phyloP scores from a whole-genome alignment of 2,888 invertebrate genomes.

The Eupithecia centaureata region DNA sequence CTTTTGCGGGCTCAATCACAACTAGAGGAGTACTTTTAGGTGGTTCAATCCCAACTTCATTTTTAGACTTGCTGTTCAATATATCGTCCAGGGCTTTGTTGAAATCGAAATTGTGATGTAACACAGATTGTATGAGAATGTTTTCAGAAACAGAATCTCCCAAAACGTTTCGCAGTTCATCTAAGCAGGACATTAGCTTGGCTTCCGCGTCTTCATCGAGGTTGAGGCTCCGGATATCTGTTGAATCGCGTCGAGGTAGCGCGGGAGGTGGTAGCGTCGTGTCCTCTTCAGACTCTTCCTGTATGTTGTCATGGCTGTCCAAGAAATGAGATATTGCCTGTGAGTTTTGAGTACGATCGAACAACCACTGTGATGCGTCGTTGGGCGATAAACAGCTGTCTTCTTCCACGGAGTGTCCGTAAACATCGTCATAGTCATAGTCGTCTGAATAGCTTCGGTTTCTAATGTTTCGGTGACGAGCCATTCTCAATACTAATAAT shows the following conservation, averaged over 20 bases:
- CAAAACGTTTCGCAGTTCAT: slow-evolving; percentile 90
- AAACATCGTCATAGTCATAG: slow-evolving; percentile 95
- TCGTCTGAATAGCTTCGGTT: slow-evolving; percentile 94
- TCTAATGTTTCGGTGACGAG: slow-evolving; percentile 93
- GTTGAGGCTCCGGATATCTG: slow-evolving; percentile 76
- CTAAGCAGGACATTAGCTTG: slow-evolving; percentile 92
- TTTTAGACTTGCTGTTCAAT: slow-evolving; percentile 73
- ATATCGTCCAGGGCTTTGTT: slow-evolving; percentile 90
- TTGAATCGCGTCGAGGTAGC: slow-evolving; percentile 72
- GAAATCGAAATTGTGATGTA: slow-evolving; percentile 89
- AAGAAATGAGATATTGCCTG: slow-evolving; percentile 90
- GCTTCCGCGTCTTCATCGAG: slow-evolving; percentile 88
- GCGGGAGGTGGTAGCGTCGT: slow-evolving; percentile 51
- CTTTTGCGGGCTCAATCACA: slow-evolving; percentile 59
- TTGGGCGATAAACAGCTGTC: slow-evolving; percentile 95
- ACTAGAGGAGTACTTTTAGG: slow-evolving; percentile 53
- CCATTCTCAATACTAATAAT: slow-evolving; percentile 84
- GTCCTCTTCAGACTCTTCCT: slow-evolving; percentile 85
- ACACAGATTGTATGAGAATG: slow-evolving; percentile 88
- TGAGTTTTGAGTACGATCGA: slow-evolving; percentile 89
- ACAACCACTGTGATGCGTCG: slow-evolving; percentile 93
- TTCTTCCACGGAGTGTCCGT: slow-evolving; percentile 97
- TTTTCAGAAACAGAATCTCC: slow-evolving; percentile 90
- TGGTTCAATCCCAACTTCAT: slow-evolving; percentile 50
- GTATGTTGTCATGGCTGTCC: slow-evolving; percentile 89